phyloP scores from a whole-genome alignment of 2,888 invertebrate genomes.

The Baronia brevicornis region DNA sequence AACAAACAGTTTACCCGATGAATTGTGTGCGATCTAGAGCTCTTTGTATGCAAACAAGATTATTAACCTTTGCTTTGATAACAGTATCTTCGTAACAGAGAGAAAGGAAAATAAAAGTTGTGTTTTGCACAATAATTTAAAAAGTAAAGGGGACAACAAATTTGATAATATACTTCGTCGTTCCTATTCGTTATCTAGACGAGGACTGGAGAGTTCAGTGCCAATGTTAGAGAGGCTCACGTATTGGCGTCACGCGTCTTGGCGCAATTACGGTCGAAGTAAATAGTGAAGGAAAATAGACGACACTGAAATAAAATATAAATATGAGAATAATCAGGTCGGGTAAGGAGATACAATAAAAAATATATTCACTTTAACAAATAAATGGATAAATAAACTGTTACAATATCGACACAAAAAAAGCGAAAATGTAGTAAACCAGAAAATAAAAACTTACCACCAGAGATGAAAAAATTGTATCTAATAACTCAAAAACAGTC shows the following conservation, averaged over 20 bases:
- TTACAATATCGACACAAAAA: constrained; percentile 9
- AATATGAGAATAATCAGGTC: constrained; percentile 12
- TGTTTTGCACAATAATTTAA: constrained; percentile 17
- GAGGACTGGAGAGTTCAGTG: constrained; percentile 66
- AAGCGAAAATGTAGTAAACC: no score
- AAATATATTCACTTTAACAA: no score
- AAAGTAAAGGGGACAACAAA: constrained; percentile 16
- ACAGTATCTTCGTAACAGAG: constrained; percentile 14
- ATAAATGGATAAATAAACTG: constrained; percentile 18
- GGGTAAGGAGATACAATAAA: constrained; percentile 14
- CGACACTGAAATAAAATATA: no score
- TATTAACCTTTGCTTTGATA: constrained; percentile 22
- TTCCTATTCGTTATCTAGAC: constrained; percentile 62
- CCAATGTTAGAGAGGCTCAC: constrained; percentile 63
- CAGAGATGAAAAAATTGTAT: no score
- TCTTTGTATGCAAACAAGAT: constrained; percentile 23
- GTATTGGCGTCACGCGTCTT: constrained; percentile 64
- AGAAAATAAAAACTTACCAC: no score
- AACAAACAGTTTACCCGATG: constrained; percentile 14
- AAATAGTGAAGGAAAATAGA: constrained; percentile 33
- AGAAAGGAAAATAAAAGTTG: constrained; percentile 5
- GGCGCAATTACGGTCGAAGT: constrained; percentile 61
- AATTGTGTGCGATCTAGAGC: constrained; percentile 14
- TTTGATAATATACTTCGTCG: constrained; percentile 32
- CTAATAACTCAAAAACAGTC: no score